Evolutionary conservation across 2,888 invertebrate genomes (phyloP), one percentile per base, ranked within the genome.

Genomic region (Macaria notata): DNA sequence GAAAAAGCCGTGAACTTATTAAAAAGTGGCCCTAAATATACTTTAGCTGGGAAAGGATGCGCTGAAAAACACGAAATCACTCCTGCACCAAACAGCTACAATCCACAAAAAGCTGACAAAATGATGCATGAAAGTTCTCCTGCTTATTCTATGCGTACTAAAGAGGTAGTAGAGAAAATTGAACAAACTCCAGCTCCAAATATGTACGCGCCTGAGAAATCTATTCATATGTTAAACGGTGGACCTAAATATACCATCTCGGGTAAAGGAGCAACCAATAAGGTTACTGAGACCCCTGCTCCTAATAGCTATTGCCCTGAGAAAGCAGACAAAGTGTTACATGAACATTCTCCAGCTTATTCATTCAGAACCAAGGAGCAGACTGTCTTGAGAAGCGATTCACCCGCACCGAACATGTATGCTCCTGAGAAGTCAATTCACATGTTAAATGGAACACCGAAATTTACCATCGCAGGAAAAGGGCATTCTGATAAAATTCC

Each of bases 171-270:
- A 49, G 93, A 94, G 65, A 94, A 92, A 73, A 86, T 93, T 72
- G 94, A 93, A 75, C 92, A 93, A 70, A 94, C 94, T 45, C 95
- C 95, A 73, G 95, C 93, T 86, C 94, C 95, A 0, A 94, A 95
- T 51, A 83, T 93, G 2, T 95, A 95, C 73, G 74, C 88, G 31
- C 93, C 95, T 0, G 95, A 95, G 77, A 94, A 94, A 65, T 87
- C 87, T 0, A 91, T 93, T 65, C 90, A 92, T 82, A 66, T 93
- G 84, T 67, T 93, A 83, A 73, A 94, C 84, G 68, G 95, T 90
- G 81, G 94, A 29, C 95, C 95, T 39, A 94, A 94, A 70, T 96
- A 93, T 77, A 93, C 95, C 38, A 95, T 96, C 69, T 94, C 94
- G 61, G 92, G 94, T 55, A 95, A 94, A 89, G 90, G 92, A 50